Evolutionary conservation across 2,888 invertebrate genomes (phyloP).

Genomic region (Drosophila algonquin): DNA sequence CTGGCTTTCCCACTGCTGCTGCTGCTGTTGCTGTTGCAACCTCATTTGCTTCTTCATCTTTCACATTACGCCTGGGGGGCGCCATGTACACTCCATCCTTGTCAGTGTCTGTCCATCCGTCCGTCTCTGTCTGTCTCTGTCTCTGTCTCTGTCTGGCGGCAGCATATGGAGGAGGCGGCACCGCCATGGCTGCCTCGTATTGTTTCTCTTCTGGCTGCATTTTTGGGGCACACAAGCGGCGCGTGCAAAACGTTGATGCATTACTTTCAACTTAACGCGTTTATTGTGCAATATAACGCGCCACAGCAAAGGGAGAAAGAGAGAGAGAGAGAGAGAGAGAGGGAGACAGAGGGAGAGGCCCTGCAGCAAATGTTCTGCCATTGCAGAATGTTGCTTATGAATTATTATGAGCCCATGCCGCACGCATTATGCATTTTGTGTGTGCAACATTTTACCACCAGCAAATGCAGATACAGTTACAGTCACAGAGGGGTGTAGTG

Average conservation of each 20-base stretch:
- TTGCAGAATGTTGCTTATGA: slow-evolving; percentile 76
- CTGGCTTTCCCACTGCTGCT: slow-evolving; percentile 18
- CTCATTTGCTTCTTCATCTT: slow-evolving; percentile 46
- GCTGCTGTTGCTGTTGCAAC: slow-evolving; percentile 33
- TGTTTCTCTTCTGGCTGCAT: slow-evolving; percentile 19
- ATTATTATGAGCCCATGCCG: slow-evolving; percentile 72
- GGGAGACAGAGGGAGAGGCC: background rate
- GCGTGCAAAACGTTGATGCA: slow-evolving; percentile 63
- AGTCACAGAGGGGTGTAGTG: background rate
- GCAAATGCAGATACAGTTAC: background rate
- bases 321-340: background rate
- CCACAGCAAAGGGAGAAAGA: slow-evolving; percentile 13
- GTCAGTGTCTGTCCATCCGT: slow-evolving; percentile 43
- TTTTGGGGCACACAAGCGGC: slow-evolving; percentile 13
- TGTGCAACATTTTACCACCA: slow-evolving; percentile 69
- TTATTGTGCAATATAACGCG: slow-evolving; percentile 66
- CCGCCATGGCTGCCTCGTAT: slow-evolving; percentile 1
- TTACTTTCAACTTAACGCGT: slow-evolving; percentile 78
- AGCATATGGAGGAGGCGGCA: slow-evolving; percentile 35
- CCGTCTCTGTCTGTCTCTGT: slow-evolving; percentile 10
- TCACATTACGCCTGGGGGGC: slow-evolving; percentile 22
- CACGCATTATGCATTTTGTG: slow-evolving; percentile 68
- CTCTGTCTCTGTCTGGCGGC: slow-evolving; percentile 28
- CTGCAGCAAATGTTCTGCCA: slow-evolving; percentile 48
- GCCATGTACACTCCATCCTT: slow-evolving; percentile 60